phyloP scores from a whole-genome alignment of 2,797 vertebrate genomes.

The Taeniopygia guttata region DNA sequence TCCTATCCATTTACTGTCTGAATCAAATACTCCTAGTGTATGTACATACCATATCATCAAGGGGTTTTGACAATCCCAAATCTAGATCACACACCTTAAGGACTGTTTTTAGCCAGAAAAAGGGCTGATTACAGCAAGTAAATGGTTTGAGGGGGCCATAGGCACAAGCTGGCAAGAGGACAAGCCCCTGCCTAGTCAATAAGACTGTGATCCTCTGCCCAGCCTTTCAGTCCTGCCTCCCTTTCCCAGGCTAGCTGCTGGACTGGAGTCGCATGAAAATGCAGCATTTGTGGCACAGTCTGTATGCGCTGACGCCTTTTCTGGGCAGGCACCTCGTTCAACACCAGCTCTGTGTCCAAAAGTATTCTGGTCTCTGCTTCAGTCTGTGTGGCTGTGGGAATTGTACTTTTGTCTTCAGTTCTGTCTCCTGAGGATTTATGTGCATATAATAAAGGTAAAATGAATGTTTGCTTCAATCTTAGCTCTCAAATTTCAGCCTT shows the following conservation, averaged over 20 bases:
- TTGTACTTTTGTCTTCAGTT: background rate
- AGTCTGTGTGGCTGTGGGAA: background rate
- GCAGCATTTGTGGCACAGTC: background rate
- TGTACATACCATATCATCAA: background rate
- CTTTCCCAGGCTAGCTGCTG: background rate
- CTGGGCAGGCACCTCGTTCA: background rate
- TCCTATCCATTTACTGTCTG: background rate
- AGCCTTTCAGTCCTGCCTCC: slow-evolving; percentile 1
- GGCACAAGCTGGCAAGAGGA: background rate
- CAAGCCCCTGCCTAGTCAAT: background rate
- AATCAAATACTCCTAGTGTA: background rate
- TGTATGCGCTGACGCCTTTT: background rate
- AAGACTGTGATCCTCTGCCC: slow-evolving; percentile 18
- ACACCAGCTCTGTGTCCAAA: background rate
- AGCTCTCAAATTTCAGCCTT: background rate
- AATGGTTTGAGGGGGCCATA: background rate
- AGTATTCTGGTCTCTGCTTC: background rate
- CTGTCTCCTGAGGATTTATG: background rate
- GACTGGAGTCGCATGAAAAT: background rate
- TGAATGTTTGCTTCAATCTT: background rate
- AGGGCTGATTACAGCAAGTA: background rate
- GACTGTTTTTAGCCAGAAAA: background rate
- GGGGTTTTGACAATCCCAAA: background rate
- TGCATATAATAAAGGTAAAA: background rate
- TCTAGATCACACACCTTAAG: background rate